Conservation (phyloP, 2,113 vertebrate genomes). For the Gambusia holbrooki region DNA sequence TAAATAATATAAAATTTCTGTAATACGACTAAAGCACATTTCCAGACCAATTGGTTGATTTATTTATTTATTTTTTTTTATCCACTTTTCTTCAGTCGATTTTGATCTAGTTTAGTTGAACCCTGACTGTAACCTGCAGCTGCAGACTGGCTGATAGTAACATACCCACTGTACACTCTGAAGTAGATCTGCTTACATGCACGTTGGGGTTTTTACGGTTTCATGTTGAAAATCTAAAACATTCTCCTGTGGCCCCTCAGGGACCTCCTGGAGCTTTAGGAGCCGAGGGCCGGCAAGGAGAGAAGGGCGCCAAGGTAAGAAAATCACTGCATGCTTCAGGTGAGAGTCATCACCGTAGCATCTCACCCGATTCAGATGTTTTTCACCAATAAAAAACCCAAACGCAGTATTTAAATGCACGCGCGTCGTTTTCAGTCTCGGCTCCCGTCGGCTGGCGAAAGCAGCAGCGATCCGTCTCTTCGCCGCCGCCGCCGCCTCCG, state of each 20-base stretch:
- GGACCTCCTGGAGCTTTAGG: constrained; percentile 91
- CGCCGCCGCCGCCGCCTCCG: not conserved
- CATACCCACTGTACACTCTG: not conserved
- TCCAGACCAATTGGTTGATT: too few species aligned
- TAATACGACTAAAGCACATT: too few species aligned
- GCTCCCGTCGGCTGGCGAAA: not conserved
- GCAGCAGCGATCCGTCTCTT: not conserved
- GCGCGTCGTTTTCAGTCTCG: constrained; percentile 2
- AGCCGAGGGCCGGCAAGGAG: constrained; percentile 95
- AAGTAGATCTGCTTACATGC: not conserved
- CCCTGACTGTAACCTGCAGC: too few species aligned
- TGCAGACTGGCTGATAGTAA: not conserved
- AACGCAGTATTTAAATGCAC: constrained; percentile 6
- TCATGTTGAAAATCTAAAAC: constrained; percentile 39
- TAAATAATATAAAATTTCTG: too few species aligned
- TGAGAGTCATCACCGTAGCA: constrained; percentile 11
- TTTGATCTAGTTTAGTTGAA: too few species aligned
- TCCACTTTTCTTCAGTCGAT: too few species aligned
- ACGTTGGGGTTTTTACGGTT: not conserved
- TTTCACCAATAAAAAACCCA: too few species aligned
- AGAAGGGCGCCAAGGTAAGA: constrained; percentile 97
- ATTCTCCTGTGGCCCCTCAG: constrained; percentile 74
- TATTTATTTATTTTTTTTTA: too few species aligned
- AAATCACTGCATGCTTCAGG: constrained; percentile 48
- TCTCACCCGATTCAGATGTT: constrained; percentile 14